These are phyloP conservation scores for Lanistes nyassanus DNA, from an alignment of 1,140 invertebrate species.

Conservation along the genomic window DNA sequence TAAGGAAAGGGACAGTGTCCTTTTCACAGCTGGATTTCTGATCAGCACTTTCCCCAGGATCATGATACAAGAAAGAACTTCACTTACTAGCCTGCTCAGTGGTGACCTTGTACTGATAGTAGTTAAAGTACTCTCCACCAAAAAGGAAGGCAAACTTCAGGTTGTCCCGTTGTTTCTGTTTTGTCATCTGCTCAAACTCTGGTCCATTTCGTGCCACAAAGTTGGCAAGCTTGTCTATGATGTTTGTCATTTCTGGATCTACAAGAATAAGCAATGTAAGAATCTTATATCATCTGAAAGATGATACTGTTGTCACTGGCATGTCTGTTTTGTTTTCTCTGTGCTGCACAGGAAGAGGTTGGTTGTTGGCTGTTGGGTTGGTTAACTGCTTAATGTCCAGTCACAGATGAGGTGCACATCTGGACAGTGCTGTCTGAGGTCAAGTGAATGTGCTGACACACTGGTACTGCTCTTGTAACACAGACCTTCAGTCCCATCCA, in stretches of 20 bases:
- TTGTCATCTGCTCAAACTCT: slow-evolving; percentile 98
- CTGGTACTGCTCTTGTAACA: no score
- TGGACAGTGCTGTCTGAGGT: no score
- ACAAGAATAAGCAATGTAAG: slow-evolving; percentile 40
- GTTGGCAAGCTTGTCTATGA: slow-evolving; percentile 97
- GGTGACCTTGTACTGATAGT: slow-evolving; percentile 96
- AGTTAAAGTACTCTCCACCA: slow-evolving; percentile 93
- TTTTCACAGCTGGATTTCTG: no score
- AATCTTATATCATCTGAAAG: not conserved
- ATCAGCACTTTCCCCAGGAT: no score
- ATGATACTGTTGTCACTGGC: no score
- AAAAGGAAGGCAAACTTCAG: slow-evolving; percentile 97
- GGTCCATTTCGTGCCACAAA: slow-evolving; percentile 99
- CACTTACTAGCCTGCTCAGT: slow-evolving; percentile 67
- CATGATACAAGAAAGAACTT: slow-evolving; percentile 64
- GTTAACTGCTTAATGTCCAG: no score
- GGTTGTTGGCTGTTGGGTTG: no score
- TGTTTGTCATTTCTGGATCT: slow-evolving; percentile 94
- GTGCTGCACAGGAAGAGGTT: not conserved
- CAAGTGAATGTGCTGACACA: no score
- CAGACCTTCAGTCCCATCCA: no score
- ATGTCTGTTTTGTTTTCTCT: not conserved
- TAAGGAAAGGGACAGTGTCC: no score
- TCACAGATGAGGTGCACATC: no score
- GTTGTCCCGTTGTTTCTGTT: slow-evolving; percentile 97